Conservation (phyloP, 1,140 invertebrate genomes). For the Heliconius hewitsoni region DNA sequence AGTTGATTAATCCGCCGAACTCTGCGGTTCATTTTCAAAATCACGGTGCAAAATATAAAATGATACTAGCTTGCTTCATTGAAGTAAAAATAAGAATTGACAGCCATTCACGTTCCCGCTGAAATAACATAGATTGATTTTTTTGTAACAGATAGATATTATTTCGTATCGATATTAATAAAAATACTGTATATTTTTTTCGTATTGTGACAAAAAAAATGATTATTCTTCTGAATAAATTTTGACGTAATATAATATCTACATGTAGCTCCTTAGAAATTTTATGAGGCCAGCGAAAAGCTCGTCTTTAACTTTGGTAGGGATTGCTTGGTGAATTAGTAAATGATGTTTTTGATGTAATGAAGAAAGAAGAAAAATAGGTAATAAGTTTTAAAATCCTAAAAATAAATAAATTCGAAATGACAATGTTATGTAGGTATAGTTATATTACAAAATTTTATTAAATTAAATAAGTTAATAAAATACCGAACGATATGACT, state of each 20-base stretch:
- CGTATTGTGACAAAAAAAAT: not conserved
- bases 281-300: too few species aligned
- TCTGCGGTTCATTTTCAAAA: slow-evolving; percentile 20
- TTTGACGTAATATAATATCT: not conserved
- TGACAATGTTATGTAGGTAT: too few species aligned
- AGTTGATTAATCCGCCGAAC: slow-evolving; percentile 38
- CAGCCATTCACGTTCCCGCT: not conserved
- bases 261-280: not conserved
- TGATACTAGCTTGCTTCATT: not conserved
- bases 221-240: not conserved
- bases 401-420: too few species aligned
- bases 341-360: too few species aligned
- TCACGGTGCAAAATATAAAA: slow-evolving; percentile 9
- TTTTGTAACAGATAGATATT: slow-evolving; percentile 1
- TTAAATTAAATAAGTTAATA: too few species aligned
- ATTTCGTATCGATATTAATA: not conserved
- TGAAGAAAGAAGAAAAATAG: too few species aligned
- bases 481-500: too few species aligned
- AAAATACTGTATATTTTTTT: not conserved
- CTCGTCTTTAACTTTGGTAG: too few species aligned
- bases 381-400: too few species aligned
- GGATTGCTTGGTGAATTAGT: too few species aligned
- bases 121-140: slow-evolving; percentile 9
- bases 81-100: not conserved
- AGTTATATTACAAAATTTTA: too few species aligned